Conservation (phyloP, 2,113 vertebrate species). For the Eleginops maclovinus region DNA sequence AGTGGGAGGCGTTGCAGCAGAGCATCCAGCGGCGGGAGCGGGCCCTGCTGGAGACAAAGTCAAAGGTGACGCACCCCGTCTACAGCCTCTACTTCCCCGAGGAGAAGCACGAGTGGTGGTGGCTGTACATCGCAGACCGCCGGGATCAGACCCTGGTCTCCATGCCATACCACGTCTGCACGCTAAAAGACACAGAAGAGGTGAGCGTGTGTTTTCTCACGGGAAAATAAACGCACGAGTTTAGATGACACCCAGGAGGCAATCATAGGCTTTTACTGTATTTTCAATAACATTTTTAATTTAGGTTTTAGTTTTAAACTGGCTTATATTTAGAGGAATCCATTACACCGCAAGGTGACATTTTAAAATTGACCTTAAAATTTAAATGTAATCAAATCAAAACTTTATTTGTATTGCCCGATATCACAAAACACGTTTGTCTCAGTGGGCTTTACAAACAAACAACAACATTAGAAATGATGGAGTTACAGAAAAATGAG, state of each 20-base stretch:
- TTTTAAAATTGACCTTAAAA: neutral
- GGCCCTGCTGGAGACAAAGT: constrained; percentile 97
- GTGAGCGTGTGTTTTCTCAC: constrained; percentile 71
- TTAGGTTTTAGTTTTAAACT: neutral
- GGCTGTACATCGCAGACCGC: constrained; percentile 98
- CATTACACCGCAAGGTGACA: neutral
- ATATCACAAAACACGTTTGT: too few species aligned
- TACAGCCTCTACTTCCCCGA: constrained; percentile 97
- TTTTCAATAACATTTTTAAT: neutral
- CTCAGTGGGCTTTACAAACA: too few species aligned
- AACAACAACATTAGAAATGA: too few species aligned
- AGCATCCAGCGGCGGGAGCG: constrained; percentile 97
- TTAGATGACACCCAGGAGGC: neutral
- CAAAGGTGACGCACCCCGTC: constrained; percentile 96
- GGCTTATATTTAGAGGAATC: neutral
- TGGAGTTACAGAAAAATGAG: too few species aligned
- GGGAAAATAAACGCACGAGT: neutral
- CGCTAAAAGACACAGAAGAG: constrained; percentile 96
- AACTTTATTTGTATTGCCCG: too few species aligned
- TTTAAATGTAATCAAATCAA: too few species aligned
- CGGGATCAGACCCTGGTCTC: constrained; percentile 95
- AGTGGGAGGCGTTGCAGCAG: constrained; percentile 98
- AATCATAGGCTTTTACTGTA: neutral
- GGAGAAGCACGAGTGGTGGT: constrained; percentile 99
- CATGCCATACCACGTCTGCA: constrained; percentile 98